Conservation (phyloP, 1,140 invertebrate species). For the Batillaria attramentaria region DNA sequence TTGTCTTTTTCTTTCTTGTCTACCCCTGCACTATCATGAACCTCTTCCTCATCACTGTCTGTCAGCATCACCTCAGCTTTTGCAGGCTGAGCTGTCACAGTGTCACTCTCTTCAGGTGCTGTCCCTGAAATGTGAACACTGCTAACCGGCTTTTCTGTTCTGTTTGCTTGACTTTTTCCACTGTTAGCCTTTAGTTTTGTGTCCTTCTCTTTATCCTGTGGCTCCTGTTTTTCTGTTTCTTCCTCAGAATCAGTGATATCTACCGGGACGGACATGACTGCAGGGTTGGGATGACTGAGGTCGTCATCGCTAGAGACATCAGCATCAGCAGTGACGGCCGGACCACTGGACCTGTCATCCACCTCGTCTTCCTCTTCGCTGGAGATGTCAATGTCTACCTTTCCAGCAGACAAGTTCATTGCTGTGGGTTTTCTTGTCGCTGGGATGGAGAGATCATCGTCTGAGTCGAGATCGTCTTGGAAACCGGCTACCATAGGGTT, state of each 20-base stretch:
- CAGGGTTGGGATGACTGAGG: not conserved
- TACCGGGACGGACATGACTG: constrained; percentile 29
- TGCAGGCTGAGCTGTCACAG: too few relatives aligned
- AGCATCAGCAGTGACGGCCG: not conserved
- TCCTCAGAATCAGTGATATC: constrained; percentile 48
- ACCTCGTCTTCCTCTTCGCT: constrained; percentile 60
- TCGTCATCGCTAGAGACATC: constrained; percentile 61
- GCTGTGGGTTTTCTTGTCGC: constrained; percentile 28
- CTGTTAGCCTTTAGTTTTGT: not conserved
- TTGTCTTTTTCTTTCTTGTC: too few relatives aligned
- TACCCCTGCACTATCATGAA: constrained; percentile 22
- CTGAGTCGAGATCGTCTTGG: constrained; percentile 78
- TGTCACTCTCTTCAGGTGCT: constrained; percentile 8
- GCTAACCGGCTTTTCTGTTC: not conserved
- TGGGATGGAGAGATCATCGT: constrained; percentile 74
- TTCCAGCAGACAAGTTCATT: not conserved
- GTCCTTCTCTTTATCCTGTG: not conserved
- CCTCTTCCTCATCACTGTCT: constrained; percentile 17
- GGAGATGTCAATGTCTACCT: constrained; percentile 44
- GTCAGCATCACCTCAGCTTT: constrained; percentile 10
- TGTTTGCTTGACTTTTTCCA: too few relatives aligned
- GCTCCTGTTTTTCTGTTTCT: not conserved
- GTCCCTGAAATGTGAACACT: not conserved
- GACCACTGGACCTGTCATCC: constrained; percentile 3
- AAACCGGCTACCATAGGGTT: constrained; percentile 91